Conservation (phyloP, 1,140 invertebrate genomes). For the Drosophila ercepeae region DNA sequence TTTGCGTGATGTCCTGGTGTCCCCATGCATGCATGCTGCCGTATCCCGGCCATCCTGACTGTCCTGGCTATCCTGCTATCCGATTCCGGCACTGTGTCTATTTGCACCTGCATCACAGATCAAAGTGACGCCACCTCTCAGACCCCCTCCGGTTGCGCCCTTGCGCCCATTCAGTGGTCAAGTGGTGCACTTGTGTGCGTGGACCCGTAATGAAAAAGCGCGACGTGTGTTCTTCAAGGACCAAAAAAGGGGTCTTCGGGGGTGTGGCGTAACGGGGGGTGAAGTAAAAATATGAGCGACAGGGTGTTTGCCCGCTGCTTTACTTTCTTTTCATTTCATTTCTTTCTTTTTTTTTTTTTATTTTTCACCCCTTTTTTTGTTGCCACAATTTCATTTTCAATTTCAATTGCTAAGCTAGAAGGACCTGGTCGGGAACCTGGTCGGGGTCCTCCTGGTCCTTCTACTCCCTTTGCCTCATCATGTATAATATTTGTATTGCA, state of each 20-base stretch:
- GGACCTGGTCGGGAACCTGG: not conserved
- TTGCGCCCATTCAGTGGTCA: constrained; percentile 38
- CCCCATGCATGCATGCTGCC: not conserved
- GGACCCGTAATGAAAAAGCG: constrained; percentile 66
- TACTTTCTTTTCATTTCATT: constrained; percentile 11
- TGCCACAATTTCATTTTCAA: constrained; percentile 73
- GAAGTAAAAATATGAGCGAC: constrained; percentile 1
- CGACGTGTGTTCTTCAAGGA: constrained; percentile 45
- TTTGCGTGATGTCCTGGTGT: constrained; percentile 37
- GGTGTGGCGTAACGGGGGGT: not conserved
- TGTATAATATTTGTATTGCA: constrained; percentile 56
- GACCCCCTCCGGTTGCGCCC: not conserved
- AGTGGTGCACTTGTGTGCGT: constrained; percentile 64
- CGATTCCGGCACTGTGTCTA: constrained; percentile 29
- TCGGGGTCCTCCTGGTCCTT: constrained; percentile 2
- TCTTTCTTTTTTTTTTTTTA: not conserved
- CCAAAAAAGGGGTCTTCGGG: not conserved
- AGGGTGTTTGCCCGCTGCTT: constrained; percentile 34
- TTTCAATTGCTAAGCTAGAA: constrained; percentile 65
- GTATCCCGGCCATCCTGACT: constrained; percentile 5
- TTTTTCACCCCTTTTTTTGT: constrained; percentile 13
- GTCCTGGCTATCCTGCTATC: not conserved
- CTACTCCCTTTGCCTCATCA: not conserved
- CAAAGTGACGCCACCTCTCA: constrained; percentile 52
- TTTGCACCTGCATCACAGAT: constrained; percentile 63